Conservation (phyloP, 2,888 invertebrate species). For the Eremobia ochroleuca region DNA sequence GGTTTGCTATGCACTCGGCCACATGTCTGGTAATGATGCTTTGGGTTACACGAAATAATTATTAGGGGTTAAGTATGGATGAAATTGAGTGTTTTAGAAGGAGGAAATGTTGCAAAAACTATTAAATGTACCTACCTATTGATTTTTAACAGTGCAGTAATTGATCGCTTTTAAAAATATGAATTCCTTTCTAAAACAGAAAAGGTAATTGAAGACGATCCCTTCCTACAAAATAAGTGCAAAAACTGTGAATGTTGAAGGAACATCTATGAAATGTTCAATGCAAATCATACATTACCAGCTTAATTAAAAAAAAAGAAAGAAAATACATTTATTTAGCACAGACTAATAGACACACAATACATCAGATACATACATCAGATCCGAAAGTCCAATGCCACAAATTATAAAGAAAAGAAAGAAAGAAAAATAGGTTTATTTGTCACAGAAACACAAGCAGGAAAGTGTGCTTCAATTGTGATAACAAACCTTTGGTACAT, state of each 20-base stretch:
- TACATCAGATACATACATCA: no score
- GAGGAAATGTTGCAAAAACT: neutral
- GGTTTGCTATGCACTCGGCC: constrained; percentile 66
- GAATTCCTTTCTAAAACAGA: neutral
- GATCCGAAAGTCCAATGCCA: no score
- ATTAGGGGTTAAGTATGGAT: neutral
- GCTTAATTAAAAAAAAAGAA: neutral
- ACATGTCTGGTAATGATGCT: constrained; percentile 60
- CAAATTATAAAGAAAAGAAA: no score
- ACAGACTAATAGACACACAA: no score
- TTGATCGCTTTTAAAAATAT: neutral
- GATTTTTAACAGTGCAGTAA: neutral
- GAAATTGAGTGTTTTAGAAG: neutral
- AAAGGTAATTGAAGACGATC: no score
- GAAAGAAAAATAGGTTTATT: no score
- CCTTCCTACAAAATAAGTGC: neutral
- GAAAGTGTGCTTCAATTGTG: no score
- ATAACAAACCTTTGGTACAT: neutral
- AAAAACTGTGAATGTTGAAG: neutral
- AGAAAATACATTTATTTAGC: no score
- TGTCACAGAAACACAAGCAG: no score
- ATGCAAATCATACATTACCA: neutral
- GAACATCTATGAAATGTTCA: neutral
- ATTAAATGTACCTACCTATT: no score
- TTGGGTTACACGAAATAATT: constrained; percentile 30